These are phyloP conservation scores for Drosophila prolongata DNA, from an alignment of 2,888 invertebrate genomes.

Conservation along the genomic window DNA sequence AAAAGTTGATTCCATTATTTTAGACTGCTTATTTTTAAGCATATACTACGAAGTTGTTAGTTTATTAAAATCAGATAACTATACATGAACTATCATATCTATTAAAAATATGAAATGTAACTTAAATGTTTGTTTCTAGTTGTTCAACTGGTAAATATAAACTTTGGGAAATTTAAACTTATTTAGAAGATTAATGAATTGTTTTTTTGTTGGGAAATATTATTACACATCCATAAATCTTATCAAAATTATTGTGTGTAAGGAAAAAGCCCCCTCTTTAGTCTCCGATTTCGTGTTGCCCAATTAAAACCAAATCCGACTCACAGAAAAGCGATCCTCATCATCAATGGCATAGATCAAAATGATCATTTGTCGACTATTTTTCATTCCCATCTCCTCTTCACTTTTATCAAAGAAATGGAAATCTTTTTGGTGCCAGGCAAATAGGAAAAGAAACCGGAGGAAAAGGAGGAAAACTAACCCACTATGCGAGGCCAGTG, in stretches of 20 bases:
- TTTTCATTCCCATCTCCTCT: conserved; percentile 11
- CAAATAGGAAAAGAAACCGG: not conserved
- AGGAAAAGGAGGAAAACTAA: conserved; percentile 25
- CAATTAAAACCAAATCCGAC: conserved; percentile 17
- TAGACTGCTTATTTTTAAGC: too few relatives aligned
- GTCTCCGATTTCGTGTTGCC: not conserved
- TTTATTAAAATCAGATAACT: too few relatives aligned
- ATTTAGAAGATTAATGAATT: too few relatives aligned
- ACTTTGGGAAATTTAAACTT: too few relatives aligned
- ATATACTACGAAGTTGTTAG: too few relatives aligned
- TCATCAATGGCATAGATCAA: conserved; percentile 17
- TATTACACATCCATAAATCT: not conserved
- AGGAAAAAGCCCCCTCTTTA: not conserved
- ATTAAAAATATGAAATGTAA: too few relatives aligned
- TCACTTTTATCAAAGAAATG: not conserved
- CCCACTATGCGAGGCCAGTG: conserved; percentile 42
- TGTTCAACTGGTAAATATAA: too few relatives aligned
- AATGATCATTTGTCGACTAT: conserved; percentile 37
- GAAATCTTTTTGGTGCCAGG: not conserved
- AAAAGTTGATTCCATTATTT: too few relatives aligned
- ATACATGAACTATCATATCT: too few relatives aligned
- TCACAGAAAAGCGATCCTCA: not conserved
- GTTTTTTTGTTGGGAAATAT: not conserved
- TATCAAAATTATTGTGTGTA: not conserved
- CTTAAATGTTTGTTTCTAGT: too few relatives aligned